phyloP scores from a whole-genome alignment of 2,888 invertebrate genomes.

The Mesochorus sp. region DNA sequence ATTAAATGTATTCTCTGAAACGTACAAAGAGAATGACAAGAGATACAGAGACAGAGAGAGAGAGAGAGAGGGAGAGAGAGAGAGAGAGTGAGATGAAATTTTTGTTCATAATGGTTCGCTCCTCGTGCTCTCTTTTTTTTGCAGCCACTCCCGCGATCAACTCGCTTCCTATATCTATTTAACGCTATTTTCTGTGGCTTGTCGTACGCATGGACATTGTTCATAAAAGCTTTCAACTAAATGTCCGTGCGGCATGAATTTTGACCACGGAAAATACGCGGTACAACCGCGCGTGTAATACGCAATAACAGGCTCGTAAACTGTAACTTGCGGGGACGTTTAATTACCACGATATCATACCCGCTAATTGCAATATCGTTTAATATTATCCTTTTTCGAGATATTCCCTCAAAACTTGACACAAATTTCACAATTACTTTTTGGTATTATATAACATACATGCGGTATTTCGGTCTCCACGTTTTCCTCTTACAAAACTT shows the following conservation, averaged over 20 bases:
- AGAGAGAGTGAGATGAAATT: conserved; percentile 31
- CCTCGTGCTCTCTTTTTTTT: conserved; percentile 19
- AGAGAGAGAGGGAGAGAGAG: background rate
- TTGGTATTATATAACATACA: too few species aligned
- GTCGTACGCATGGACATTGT: background rate
- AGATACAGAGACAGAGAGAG: background rate
- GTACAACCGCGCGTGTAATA: background rate
- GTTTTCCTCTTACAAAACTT: too few species aligned
- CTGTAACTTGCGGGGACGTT: background rate
- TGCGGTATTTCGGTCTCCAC: too few species aligned
- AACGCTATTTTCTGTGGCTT: conserved; percentile 29
- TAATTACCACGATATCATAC: background rate
- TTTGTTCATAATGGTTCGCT: conserved; percentile 27
- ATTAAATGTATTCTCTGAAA: conserved; percentile 66
- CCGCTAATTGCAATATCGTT: background rate
- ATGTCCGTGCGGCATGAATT: conserved; percentile 29
- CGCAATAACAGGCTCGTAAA: conserved; percentile 1
- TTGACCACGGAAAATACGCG: conserved; percentile 29
- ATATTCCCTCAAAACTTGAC: background rate
- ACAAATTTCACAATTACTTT: too few species aligned
- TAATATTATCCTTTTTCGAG: background rate
- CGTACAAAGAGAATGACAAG: conserved; percentile 20
- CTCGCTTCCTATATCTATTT: conserved; percentile 18
- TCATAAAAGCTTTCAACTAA: conserved; percentile 18
- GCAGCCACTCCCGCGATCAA: background rate